Conservation (phyloP, 2,113 vertebrate species). For the Laticauda colubrina region DNA sequence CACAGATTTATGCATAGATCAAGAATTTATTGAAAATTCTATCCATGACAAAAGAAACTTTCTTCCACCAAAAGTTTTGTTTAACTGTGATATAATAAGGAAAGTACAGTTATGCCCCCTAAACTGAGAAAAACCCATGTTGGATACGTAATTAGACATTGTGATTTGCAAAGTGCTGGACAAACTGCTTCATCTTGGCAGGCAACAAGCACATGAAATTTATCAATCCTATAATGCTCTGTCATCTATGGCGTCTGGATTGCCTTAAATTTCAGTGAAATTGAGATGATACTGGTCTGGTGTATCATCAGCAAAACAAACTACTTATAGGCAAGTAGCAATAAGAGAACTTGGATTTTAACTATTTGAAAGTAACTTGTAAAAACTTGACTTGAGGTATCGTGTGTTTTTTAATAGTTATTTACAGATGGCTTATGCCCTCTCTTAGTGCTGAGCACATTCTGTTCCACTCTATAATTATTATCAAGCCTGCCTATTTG, state of each 20-base stretch:
- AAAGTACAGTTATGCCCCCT: background rate
- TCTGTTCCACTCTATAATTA: background rate
- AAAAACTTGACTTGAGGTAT: background rate
- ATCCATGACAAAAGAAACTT: background rate
- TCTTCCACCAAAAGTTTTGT: background rate
- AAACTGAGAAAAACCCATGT: background rate
- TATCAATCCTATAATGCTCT: background rate
- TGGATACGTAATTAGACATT: background rate
- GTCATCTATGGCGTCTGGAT: background rate
- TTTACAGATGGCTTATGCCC: background rate
- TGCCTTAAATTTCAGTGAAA: background rate
- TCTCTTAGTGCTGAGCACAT: background rate
- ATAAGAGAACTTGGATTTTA: background rate
- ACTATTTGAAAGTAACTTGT: background rate
- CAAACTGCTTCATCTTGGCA: background rate
- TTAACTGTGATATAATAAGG: background rate
- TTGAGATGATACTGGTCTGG: background rate
- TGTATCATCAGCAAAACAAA: background rate
- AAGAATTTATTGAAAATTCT: background rate
- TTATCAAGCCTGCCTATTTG: background rate
- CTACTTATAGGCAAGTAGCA: background rate
- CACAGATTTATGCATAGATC: background rate
- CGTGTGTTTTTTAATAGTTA: background rate
- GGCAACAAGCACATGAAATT: background rate
- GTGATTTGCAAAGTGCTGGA: background rate